Conservation (phyloP, 2,113 vertebrate species). For the Leptosomus discolor region DNA sequence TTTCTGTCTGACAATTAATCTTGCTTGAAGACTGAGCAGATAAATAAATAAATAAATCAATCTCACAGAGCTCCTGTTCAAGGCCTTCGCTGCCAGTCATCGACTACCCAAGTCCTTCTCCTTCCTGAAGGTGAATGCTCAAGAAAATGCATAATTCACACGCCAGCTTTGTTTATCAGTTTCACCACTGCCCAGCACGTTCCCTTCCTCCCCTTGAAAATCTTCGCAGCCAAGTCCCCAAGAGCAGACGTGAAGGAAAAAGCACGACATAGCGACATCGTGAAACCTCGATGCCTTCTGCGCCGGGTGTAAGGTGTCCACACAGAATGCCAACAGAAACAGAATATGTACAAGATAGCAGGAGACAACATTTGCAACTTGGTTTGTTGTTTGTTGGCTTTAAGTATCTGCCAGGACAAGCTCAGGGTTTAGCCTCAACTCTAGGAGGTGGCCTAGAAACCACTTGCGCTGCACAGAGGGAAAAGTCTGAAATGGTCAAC, state of each 20-base stretch:
- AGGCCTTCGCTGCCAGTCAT: not conserved
- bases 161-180: not conserved
- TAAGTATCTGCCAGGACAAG: not conserved
- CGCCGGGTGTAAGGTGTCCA: accelerated
- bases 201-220: not conserved
- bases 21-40: not conserved
- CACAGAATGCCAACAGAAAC: not conserved
- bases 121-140: not conserved
- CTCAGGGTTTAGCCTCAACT: not conserved
- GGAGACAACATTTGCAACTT: accelerated
- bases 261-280: not conserved
- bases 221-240: not conserved
- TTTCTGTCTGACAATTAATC: not conserved
- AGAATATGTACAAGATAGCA: accelerated
- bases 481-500: not conserved
- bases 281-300: accelerated
- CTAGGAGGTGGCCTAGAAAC: not conserved
- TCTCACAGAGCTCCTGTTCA: not conserved
- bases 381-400: not conserved
- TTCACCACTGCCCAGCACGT: not conserved
- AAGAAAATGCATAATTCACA: not conserved
- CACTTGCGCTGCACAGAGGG: not conserved
- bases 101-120: not conserved
- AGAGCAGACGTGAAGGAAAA: not conserved
- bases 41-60: not conserved